Evolutionary conservation across 1,140 invertebrate species (phyloP).

Genomic region (Monochamus saltuarius): DNA sequence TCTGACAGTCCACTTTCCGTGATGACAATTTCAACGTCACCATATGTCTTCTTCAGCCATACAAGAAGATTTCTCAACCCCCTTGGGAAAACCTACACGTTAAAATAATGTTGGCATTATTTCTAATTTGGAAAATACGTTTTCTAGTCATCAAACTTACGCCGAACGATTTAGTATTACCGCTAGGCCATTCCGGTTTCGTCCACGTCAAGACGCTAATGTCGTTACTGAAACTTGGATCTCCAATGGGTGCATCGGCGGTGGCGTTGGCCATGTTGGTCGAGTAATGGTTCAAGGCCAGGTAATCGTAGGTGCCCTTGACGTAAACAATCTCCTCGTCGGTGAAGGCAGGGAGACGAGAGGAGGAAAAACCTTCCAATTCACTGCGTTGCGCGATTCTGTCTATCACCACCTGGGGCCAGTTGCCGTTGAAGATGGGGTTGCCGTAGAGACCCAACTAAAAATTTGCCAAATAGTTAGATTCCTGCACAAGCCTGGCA

Average conservation of each 20-base stretch:
- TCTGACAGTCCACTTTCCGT: slow-evolving; percentile 29
- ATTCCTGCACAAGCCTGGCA: too few species aligned
- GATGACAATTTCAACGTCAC: slow-evolving; percentile 20
- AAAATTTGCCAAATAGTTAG: too few species aligned
- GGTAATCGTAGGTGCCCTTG: slow-evolving; percentile 39
- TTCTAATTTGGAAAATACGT: too few species aligned
- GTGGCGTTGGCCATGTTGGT: too few species aligned
- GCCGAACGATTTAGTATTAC: too few species aligned
- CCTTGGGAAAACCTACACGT: slow-evolving; percentile 22
- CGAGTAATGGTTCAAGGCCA: slow-evolving; percentile 26
- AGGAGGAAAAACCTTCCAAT: slow-evolving; percentile 48
- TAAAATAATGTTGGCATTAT: too few species aligned
- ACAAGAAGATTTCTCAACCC: slow-evolving; percentile 36
- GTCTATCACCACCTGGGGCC: slow-evolving; percentile 55
- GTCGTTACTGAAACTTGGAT: too few species aligned
- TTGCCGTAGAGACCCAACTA: slow-evolving; percentile 48
- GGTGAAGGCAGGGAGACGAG: slow-evolving; percentile 54
- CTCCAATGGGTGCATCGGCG: not conserved
- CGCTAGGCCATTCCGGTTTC: too few species aligned
- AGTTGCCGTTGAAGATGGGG: slow-evolving; percentile 58
- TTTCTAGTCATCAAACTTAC: too few species aligned
- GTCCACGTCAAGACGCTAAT: too few species aligned
- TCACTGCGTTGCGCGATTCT: slow-evolving; percentile 51
- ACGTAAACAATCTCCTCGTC: slow-evolving; percentile 48
- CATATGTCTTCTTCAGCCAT: slow-evolving; percentile 29